phyloP scores from a whole-genome alignment of 2,113 vertebrate species.

The Vireo altiloquus region DNA sequence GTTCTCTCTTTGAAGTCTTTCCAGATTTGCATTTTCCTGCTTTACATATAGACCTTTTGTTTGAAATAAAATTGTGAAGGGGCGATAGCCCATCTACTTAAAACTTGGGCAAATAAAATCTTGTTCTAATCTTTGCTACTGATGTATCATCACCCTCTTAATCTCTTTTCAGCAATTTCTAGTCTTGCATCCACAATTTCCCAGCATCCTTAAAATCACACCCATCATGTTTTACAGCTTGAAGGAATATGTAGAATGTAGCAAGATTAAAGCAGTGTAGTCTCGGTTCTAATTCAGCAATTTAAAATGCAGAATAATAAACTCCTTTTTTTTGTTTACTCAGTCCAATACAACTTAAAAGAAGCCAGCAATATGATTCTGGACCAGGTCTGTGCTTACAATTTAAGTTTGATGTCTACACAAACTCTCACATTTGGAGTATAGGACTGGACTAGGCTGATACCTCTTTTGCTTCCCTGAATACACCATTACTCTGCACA shows the following conservation, averaged over 20 bases:
- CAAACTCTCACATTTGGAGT: not conserved
- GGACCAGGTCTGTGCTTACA: not conserved
- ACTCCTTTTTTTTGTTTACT: not conserved
- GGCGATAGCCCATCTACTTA: not conserved
- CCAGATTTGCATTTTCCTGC: not conserved
- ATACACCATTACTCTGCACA: not conserved
- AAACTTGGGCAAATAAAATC: not conserved
- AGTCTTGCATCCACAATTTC: not conserved
- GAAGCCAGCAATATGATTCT: not conserved
- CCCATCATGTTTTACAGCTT: not conserved
- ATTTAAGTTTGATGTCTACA: not conserved
- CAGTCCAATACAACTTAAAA: not conserved
- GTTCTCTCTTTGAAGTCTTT: slow-evolving; percentile 7
- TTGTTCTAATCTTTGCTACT: not conserved
- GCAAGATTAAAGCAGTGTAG: not conserved
- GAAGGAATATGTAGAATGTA: not conserved
- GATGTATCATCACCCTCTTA: not conserved
- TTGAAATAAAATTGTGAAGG: not conserved
- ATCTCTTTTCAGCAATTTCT: not conserved
- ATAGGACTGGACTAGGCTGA: not conserved
- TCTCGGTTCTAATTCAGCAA: not conserved
- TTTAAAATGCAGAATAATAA: not conserved
- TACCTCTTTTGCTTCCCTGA: not conserved
- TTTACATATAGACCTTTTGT: not conserved
- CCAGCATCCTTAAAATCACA: not conserved